Evolutionary conservation across 2,113 vertebrate species (phyloP).

Genomic region (Erythrocercus mccallii): DNA sequence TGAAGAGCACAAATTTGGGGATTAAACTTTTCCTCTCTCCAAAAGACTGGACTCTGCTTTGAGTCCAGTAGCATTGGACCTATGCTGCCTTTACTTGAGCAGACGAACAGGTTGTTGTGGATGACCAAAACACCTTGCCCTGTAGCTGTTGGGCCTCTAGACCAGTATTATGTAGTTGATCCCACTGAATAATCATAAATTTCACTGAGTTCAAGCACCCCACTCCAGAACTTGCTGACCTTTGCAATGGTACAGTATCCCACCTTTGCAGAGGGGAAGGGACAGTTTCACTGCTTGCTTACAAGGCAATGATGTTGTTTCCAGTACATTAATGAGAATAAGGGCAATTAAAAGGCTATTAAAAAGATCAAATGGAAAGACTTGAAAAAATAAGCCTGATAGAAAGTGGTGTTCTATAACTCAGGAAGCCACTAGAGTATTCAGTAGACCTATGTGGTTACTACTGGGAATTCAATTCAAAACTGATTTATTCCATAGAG

Average conservation of each 20-base stretch:
- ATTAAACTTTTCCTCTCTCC: not conserved
- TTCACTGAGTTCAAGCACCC: not conserved
- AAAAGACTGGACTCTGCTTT: too few species aligned
- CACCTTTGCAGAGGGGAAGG: rapidly evolving
- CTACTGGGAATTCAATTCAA: slow-evolving; percentile 17
- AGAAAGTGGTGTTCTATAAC: not conserved
- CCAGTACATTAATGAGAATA: not conserved
- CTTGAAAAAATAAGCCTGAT: not conserved
- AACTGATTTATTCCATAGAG: slow-evolving; percentile 75
- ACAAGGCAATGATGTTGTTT: not conserved
- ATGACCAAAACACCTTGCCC: not conserved
- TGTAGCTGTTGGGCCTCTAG: not conserved
- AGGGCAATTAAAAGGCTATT: not conserved
- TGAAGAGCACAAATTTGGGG: not conserved
- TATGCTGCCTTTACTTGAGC: not conserved
- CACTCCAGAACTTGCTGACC: not conserved
- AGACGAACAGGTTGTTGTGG: not conserved
- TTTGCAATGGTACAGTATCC: rapidly evolving
- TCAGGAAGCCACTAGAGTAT: not conserved
- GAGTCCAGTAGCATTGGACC: not conserved
- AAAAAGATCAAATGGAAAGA: not conserved
- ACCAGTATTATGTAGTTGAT: not conserved
- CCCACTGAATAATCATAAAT: not conserved
- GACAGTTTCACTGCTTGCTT: not conserved
- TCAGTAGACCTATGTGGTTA: not conserved